A percentile compares a stretch with the other conserved stretches of the same genome.
Conservation (phyloP, 2,888 invertebrate genomes). For the Dryadula phaetusa region DNA sequence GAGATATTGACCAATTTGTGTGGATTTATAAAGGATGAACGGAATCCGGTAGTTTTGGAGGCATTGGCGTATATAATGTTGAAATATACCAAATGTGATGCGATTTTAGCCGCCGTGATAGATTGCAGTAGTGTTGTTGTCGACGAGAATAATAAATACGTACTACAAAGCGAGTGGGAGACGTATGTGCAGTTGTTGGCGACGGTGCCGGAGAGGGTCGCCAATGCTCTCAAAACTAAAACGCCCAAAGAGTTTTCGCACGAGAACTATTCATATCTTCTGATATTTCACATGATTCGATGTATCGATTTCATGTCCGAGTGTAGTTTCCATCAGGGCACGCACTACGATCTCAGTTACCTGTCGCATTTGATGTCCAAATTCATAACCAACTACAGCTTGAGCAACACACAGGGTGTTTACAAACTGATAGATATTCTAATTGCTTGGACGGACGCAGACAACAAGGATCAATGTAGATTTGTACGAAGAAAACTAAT, state of each 20-base stretch:
- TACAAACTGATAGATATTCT: slow-evolving; percentile 82
- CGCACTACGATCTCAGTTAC: slow-evolving; percentile 68
- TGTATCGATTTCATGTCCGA: slow-evolving; percentile 85
- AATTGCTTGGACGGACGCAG: slow-evolving; percentile 75
- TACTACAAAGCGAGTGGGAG: slow-evolving; percentile 69
- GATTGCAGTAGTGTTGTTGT: slow-evolving; percentile 55
- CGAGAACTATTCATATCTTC: slow-evolving; percentile 82
- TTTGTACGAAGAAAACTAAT: slow-evolving; percentile 73
- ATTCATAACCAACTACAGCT: slow-evolving; percentile 83
- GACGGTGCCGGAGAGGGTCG: slow-evolving; percentile 88
- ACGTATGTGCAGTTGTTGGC: slow-evolving; percentile 85
- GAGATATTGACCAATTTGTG: slow-evolving; percentile 78
- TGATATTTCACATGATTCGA: slow-evolving; percentile 86
- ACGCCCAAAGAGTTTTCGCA: slow-evolving; percentile 84
- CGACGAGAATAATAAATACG: slow-evolving; percentile 45
- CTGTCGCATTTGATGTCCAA: slow-evolving; percentile 86
- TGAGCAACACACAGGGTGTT: slow-evolving; percentile 74
- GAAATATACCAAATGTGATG: slow-evolving; percentile 82
- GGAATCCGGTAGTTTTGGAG: slow-evolving; percentile 57
- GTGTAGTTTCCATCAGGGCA: slow-evolving; percentile 58
- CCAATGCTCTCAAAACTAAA: slow-evolving; percentile 85
- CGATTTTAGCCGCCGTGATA: slow-evolving; percentile 79
- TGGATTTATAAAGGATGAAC: slow-evolving; percentile 74
- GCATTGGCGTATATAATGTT: slow-evolving; percentile 73
- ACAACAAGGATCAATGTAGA: slow-evolving; percentile 56